Evolutionary conservation across 2,113 vertebrate species (phyloP), one percentile per base, ranked within the genome.

Genomic region (Polypterus senegalus): DNA sequence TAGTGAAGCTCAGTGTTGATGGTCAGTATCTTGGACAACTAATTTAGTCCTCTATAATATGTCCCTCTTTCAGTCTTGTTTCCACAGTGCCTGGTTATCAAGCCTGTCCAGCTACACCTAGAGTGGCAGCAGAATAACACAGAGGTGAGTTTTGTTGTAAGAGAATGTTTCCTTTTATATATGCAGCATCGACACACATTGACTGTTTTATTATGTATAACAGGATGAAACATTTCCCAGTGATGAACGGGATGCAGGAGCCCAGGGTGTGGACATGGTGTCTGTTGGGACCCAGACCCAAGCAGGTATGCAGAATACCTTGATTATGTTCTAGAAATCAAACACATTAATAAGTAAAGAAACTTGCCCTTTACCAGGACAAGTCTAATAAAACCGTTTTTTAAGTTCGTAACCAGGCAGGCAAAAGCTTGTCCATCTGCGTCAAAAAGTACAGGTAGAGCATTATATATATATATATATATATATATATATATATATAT

Each of bases 201-300:
- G 49, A 27, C 49, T 51, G 49, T 9, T 51, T 51, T 51, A 7
- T 51, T 9, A 11, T n/a, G 44, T 3, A 3, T 48, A 9, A 1
- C 5, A 46, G 57, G 63, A 73, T 67, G 63, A 10, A 47, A 6
- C 63, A 10, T 8, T 5, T 8, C 8, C 9, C 9, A 61, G 65
- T 48, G 66, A 77, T 27, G 64, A 47, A 54, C 1, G 52, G 51
- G 7, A 9, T 48, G 4, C 64, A 47, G 0, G 66, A 11, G 49
- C 1, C 69, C 62, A 66, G 65, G 3, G 46, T 8, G 57, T 66
- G 4, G 69, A 82, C 67, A 76, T 76, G 74, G 67, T 77, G 47
- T 83, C 83, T 45, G 84, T 79, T 65, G 71, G 71, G 44, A 86
- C 83, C 7, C 83, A 86, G 67, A 86, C 82, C 3, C 85, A 83